A percentile compares a stretch with the other conserved stretches of the same genome.
Evolutionary conservation across 2,797 vertebrate species (phyloP).

Genomic region (Alcedo quadribrachys): DNA sequence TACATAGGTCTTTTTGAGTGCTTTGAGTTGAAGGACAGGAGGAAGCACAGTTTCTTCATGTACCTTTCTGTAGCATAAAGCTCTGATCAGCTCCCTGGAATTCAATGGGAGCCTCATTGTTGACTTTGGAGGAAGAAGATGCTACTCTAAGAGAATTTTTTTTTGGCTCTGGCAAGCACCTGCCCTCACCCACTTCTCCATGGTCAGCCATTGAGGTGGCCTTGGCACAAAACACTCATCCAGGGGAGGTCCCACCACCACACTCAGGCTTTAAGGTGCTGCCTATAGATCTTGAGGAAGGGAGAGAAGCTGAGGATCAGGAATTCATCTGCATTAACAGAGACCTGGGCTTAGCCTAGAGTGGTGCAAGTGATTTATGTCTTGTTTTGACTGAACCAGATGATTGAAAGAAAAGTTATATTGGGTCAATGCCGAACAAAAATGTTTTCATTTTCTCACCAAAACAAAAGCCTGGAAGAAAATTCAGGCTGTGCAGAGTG

Average conservation of each 20-base stretch:
- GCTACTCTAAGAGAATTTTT: background rate
- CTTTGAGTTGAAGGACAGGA: background rate
- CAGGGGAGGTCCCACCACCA: background rate
- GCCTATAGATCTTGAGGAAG: accelerated
- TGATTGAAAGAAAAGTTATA: slow-evolving; percentile 22
- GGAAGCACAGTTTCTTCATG: background rate
- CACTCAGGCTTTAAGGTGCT: background rate
- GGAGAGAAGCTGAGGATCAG: background rate
- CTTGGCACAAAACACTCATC: background rate
- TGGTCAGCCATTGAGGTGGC: background rate
- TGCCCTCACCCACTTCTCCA: background rate
- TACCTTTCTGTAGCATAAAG: background rate
- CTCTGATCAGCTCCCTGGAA: background rate
- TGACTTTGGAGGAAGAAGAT: background rate
- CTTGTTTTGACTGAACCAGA: slow-evolving; percentile 33
- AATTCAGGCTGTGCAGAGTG: background rate
- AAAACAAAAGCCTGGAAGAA: slow-evolving; percentile 45
- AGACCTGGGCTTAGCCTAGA: background rate
- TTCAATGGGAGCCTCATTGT: accelerated
- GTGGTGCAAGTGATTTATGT: background rate
- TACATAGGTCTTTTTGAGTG: background rate
- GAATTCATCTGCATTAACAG: background rate
- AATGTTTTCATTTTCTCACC: slow-evolving; percentile 32
- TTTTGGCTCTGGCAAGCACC: background rate
- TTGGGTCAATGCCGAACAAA: slow-evolving; percentile 25